Evolutionary conservation across 2,888 invertebrate genomes (phyloP), one percentile per base, ranked within the genome.

Genomic region (Bibio marci): DNA sequence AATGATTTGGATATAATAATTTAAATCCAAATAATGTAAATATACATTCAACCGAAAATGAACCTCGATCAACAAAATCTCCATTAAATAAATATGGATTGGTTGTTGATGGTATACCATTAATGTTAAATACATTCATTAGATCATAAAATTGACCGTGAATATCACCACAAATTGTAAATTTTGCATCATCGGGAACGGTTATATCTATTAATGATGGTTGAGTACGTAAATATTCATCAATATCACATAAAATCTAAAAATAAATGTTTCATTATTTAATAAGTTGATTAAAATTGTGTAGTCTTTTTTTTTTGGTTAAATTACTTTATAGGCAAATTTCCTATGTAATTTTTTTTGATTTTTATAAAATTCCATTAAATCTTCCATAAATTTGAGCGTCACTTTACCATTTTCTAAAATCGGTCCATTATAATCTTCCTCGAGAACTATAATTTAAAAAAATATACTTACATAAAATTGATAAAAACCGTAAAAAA

Each of bases 51-150:
- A 98, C 95, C 27, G 95, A 95, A 62, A 99, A 99, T 0, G 97
- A 95, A 12, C 98, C 98, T 64, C 98, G 70, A 63, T 99, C 98
- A 14, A 99, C 98, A 62, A 99, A 98, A 66, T 99, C 98, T 43
- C 97, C 97, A 62, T 98, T 98, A 63, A 98, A 98, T 48, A 98
- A 66, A 65, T 95, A 98, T 38, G 97, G 97, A 67, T 99, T 98
- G 22, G 75, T 76, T 57, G 82, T 49, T 1, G 92, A 91, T 7
- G 98, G 98, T 43, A 88, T 65, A n/a, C 95, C 97, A 58, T 98
- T 98, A 46, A 95, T 70, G 51, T 88, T 72, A 64, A 98, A 98
- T 53, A 99, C 92, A 63, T 98, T 94, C 74, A 95, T 76, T 44
- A 99, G 69, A 65, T 98, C 98, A 58, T 91, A 99, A 69, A 78